Evolutionary conservation across 2,888 invertebrate species (phyloP), one percentile per base, ranked within the genome.

Genomic region (Parnassius mnemosyne): DNA sequence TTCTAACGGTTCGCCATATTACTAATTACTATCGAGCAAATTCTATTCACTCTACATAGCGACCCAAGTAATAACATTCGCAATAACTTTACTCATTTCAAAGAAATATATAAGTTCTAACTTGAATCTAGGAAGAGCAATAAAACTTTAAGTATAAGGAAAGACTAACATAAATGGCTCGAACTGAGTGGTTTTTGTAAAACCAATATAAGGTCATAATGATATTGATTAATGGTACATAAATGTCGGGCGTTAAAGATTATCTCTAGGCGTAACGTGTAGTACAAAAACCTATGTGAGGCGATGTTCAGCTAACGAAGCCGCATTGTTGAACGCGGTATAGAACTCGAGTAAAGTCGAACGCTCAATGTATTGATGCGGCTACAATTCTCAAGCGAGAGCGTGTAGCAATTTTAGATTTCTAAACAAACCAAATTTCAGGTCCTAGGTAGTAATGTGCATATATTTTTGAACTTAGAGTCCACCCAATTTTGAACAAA

Each of bases 241-340:
- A 74, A 72, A 74, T 53, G 69, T 72, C 68, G 61, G 59, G 61
- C 61, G 70, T 69, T 72, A 74, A 74, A 78, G 75, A 81, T 80
- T 76, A 79, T 79, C 77, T 75, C 73, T 78, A 79, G 72, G 75
- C 72, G 70, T 68, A 72, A 74, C 65, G 68, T 70, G 73, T 64
- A 66, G 67, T 68, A 71, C 78, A 87, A 86, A 87, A 87, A 86
- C 81, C 80, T 72, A 76, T 77, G 80, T 72, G 77, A 71, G 71
- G 71, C 69, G 70, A 76, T 78, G 80, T 76, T 77, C 73, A 67
- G 75, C 85, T 90, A 90, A 90, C 88, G 89, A 90, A 89, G 82
- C 69, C 59, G 78, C 81, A 89, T 89, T 90, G 85, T 85, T 82
- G 83, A 68, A 64, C 69, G 73, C 72, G 63, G 69, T 79, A 79